Percentiles rank a stretch among this genome's conserved stretches.
Evolutionary conservation across 2,888 invertebrate genomes (phyloP).

Genomic region (Ctenicera cuprea): DNA sequence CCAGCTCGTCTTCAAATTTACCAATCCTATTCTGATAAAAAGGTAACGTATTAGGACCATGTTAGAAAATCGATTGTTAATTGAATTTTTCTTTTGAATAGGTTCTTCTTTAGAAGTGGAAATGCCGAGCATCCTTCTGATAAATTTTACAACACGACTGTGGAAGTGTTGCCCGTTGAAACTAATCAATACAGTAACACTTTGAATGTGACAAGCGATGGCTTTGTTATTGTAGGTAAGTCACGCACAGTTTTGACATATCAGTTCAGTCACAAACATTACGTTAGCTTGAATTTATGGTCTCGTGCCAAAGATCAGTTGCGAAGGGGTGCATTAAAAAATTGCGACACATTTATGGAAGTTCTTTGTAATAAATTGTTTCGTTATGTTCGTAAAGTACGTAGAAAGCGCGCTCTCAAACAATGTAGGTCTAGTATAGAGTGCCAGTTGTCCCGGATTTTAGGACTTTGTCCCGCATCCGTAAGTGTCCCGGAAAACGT

Average conservation of each 20-base stretch:
- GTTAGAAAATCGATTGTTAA: constrained; percentile 1
- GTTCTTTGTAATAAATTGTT: too few species aligned
- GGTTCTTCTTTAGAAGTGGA: constrained; percentile 90
- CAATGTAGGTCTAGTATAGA: too few species aligned
- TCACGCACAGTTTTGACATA: constrained; percentile 46
- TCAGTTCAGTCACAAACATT: neutral
- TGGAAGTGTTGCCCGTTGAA: constrained; percentile 83
- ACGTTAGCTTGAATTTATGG: neutral
- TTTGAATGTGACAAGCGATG: constrained; percentile 79
- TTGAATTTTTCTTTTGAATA: constrained; percentile 64
- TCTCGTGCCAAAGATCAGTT: constrained; percentile 1
- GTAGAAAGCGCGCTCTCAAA: too few species aligned
- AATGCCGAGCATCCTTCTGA: constrained; percentile 93
- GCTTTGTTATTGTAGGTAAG: constrained; percentile 82
- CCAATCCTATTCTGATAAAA: constrained; percentile 80
- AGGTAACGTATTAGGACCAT: constrained; percentile 74
- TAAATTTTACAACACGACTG: constrained; percentile 89
- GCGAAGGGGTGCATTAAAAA: neutral
- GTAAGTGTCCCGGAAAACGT: too few species aligned
- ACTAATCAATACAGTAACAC: constrained; percentile 71
- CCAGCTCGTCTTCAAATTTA: constrained; percentile 86
- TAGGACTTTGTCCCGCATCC: too few species aligned
- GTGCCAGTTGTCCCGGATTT: too few species aligned
- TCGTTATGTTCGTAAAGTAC: too few species aligned
- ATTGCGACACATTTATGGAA: too few species aligned